Evolutionary conservation across 1,140 invertebrate species (phyloP).

Genomic region (Drosophila aff.): DNA sequence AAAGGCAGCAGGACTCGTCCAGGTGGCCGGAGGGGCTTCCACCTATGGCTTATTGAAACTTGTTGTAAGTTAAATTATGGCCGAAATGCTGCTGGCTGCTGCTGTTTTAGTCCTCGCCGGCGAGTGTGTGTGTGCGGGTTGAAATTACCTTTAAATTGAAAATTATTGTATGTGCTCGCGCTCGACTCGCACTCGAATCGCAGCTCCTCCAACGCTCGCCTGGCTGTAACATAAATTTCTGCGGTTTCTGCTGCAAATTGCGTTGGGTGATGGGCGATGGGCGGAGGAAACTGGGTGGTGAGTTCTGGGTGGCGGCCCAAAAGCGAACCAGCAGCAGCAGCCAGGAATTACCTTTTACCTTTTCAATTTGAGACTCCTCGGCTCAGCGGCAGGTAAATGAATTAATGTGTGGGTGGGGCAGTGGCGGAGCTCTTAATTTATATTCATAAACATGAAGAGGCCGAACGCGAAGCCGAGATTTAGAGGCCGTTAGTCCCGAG

Average conservation of each 20-base stretch:
- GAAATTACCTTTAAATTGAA: constrained; percentile 83
- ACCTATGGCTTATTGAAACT: constrained; percentile 77
- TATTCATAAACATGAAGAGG: constrained; percentile 53
- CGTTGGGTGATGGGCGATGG: constrained; percentile 36
- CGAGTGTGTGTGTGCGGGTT: constrained; percentile 45
- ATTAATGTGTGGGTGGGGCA: constrained; percentile 62
- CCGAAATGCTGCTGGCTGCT: constrained; percentile 67
- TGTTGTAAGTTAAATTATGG: constrained; percentile 83
- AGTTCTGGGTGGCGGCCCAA: constrained; percentile 38
- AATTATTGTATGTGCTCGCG: constrained; percentile 82
- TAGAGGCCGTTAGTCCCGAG: constrained; percentile 1
- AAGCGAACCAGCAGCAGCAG: constrained; percentile 11
- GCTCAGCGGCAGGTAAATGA: constrained; percentile 71
- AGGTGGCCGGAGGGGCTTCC: constrained; percentile 25
- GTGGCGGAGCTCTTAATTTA: constrained; percentile 58
- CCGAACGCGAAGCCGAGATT: constrained; percentile 21
- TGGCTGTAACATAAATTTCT: constrained; percentile 75
- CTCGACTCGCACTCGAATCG: constrained; percentile 63
- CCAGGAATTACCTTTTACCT: constrained; percentile 78
- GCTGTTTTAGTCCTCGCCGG: constrained; percentile 47
- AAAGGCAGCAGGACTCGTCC: constrained; percentile 22
- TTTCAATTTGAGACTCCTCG: constrained; percentile 71
- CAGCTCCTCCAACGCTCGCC: constrained; percentile 22
- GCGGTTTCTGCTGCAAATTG: constrained; percentile 75
- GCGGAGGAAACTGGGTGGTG: not conserved